Conservation (phyloP, 2,888 invertebrate genomes). For the Athrips mouffetella region DNA sequence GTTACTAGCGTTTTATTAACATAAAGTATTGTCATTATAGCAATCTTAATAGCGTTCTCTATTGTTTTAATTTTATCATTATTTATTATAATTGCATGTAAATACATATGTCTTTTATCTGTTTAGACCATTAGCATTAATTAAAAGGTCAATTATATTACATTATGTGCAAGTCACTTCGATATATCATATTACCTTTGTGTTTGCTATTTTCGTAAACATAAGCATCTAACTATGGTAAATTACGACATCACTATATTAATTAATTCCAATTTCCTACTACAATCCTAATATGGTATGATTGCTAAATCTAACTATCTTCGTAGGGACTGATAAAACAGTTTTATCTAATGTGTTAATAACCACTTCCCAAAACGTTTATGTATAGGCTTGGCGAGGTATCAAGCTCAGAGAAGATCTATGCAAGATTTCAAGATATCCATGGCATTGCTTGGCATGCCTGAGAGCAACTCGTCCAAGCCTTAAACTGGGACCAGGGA, state of each 20-base stretch:
- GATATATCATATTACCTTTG: neutral
- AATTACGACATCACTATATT: neutral
- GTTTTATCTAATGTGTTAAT: too few species aligned
- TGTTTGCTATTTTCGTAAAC: constrained; percentile 1
- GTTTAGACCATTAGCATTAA: neutral
- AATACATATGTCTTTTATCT: neutral
- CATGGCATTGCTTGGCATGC: constrained; percentile 1
- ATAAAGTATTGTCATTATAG: neutral
- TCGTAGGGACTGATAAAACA: neutral
- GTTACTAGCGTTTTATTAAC: too few species aligned
- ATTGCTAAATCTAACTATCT: neutral
- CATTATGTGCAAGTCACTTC: neutral
- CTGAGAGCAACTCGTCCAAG: neutral
- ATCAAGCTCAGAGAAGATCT: neutral
- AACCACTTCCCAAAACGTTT: too few species aligned
- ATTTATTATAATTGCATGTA: neutral
- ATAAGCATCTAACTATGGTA: neutral
- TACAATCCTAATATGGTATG: neutral
- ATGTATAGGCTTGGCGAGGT: neutral
- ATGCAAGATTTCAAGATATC: constrained; percentile 2
- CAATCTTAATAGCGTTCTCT: neutral
- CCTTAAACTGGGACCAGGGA: too few species aligned
- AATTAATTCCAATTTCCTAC: neutral
- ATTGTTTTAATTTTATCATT: constrained; percentile 4
- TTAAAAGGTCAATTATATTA: constrained; percentile 4